Evolutionary conservation across 2,113 vertebrate genomes (phyloP).

Genomic region (Spermophilus dauricus): DNA sequence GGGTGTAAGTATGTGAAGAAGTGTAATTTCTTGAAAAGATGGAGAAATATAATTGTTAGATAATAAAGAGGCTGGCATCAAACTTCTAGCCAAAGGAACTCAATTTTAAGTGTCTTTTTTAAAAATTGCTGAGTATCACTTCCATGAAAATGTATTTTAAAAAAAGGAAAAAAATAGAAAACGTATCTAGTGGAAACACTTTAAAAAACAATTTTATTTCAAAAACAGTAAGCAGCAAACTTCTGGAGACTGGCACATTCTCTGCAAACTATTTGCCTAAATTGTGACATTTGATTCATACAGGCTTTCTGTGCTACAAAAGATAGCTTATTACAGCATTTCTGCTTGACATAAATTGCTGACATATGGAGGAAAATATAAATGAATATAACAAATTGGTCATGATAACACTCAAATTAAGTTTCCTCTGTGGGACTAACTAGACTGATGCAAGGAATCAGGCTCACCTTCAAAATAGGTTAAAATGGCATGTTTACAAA

Average conservation of each 20-base stretch:
- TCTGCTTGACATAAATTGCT: conserved; percentile 18
- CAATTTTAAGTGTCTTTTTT: not conserved
- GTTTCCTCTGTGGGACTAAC: not conserved
- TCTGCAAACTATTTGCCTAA: conserved; percentile 54
- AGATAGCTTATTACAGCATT: conserved; percentile 53
- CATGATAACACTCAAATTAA: not conserved
- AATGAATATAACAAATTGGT: conserved; percentile 6
- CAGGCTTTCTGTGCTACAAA: conserved; percentile 56
- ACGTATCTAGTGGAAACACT: not conserved
- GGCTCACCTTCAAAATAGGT: not conserved
- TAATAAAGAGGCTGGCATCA: not conserved
- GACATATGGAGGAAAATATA: not conserved
- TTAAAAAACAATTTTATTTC: not conserved
- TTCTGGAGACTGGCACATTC: conserved; percentile 69
- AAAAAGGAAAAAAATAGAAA: not conserved
- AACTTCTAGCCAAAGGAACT: not conserved
- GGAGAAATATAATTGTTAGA: not conserved
- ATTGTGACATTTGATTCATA: conserved; percentile 77
- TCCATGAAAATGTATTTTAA: not conserved
- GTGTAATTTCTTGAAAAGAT: not conserved
- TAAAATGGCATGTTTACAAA: not conserved
- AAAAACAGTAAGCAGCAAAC: conserved; percentile 57
- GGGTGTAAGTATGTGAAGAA: not conserved
- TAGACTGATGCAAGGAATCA: not conserved
- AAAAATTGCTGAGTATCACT: conserved; percentile 3